Evolutionary conservation across 2,113 vertebrate species (phyloP).

Genomic region (Passer montanus): DNA sequence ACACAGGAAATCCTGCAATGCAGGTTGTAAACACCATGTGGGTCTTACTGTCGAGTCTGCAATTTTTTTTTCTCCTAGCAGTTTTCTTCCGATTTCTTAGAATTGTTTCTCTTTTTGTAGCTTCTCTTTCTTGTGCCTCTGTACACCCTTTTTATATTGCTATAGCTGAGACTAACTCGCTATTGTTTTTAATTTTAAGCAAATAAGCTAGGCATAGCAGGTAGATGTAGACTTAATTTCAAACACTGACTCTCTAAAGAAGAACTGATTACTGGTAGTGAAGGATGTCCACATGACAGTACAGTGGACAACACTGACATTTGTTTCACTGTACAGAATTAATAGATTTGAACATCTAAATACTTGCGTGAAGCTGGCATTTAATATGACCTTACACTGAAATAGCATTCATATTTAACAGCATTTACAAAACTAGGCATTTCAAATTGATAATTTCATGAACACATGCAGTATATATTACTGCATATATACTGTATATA

Average conservation of each 20-base stretch:
- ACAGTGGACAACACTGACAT: rapidly evolving
- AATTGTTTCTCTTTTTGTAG: not conserved
- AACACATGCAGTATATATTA: not conserved
- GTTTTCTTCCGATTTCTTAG: not conserved
- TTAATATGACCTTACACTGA: not conserved
- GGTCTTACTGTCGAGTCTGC: not conserved
- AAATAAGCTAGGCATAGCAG: not conserved
- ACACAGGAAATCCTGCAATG: not conserved
- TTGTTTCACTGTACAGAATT: not conserved
- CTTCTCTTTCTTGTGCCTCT: not conserved
- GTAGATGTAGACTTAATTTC: not conserved
- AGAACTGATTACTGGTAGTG: not conserved
- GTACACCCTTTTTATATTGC: not conserved
- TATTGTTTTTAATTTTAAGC: not conserved
- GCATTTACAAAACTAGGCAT: not conserved
- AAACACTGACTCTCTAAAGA: not conserved
- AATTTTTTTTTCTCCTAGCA: not conserved
- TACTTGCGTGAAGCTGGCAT: not conserved
- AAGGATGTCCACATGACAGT: not conserved
- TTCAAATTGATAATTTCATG: not conserved
- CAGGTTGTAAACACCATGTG: not conserved
- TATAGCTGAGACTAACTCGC: not conserved
- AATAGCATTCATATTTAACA: not conserved
- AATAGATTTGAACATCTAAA: not conserved
- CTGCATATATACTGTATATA: not conserved